These are phyloP conservation scores for Keiferia lycopersicella DNA, from an alignment of 2,888 invertebrate genomes.

Conservation along the genomic window DNA sequence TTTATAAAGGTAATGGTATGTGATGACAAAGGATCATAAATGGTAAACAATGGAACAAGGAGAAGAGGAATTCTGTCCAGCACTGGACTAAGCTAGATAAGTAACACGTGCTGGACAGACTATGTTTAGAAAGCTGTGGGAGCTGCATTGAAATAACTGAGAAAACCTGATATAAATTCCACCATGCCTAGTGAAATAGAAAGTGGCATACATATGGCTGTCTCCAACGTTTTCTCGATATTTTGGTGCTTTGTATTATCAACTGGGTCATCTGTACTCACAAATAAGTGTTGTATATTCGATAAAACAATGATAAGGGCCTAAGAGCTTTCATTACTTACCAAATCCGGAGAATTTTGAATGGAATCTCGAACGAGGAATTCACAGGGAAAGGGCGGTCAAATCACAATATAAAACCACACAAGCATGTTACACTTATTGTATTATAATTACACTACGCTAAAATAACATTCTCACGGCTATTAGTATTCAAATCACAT, in stretches of 20 bases:
- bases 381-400: conserved; percentile 41
- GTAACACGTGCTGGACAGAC: not conserved
- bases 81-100: not conserved
- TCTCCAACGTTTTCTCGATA: conserved; percentile 31
- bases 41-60: too few species aligned
- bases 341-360: conserved; percentile 48
- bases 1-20: too few species aligned
- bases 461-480: conserved; percentile 56
- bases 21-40: too few species aligned
- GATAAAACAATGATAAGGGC: not conserved
- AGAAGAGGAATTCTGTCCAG: too few species aligned
- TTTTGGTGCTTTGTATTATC: too few species aligned
- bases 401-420: conserved; percentile 46
- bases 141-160: not conserved
- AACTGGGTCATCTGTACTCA: not conserved
- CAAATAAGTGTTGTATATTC: not conserved
- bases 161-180: conserved; percentile 18
- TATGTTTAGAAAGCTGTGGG: conserved; percentile 17
- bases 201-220: conserved; percentile 47
- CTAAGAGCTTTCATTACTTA: conserved; percentile 39
- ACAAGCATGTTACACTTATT: conserved; percentile 54
- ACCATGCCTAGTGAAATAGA: conserved; percentile 35
- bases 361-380: conserved; percentile 39
- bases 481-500: conserved; percentile 68
- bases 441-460: conserved; percentile 55